phyloP scores from a whole-genome alignment of 2,797 vertebrate genomes.

The Coregonus suidteri region DNA sequence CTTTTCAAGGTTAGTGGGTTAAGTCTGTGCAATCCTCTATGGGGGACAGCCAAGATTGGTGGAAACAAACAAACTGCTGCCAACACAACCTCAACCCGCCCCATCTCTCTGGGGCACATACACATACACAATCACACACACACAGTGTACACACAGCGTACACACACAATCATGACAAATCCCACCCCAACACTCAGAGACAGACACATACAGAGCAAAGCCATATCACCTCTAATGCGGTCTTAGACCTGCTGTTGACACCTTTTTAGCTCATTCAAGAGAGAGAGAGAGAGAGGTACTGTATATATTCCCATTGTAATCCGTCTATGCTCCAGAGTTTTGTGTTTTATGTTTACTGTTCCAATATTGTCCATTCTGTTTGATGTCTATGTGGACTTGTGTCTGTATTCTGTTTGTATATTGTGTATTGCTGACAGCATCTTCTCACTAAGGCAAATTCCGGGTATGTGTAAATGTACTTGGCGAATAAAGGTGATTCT shows the following conservation, averaged over 20 bases:
- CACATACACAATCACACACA: slow-evolving; percentile 22
- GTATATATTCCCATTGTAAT: too few species aligned
- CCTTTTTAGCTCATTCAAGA: background rate
- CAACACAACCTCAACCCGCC: slow-evolving; percentile 47
- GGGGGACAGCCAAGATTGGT: slow-evolving; percentile 60
- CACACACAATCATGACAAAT: slow-evolving; percentile 11
- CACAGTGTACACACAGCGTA: slow-evolving; percentile 16
- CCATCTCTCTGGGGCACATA: slow-evolving; percentile 33
- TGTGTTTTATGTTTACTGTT: too few species aligned
- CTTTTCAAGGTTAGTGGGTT: slow-evolving; percentile 76
- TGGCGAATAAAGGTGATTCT: slow-evolving; percentile 37
- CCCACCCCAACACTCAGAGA: slow-evolving; percentile 2
- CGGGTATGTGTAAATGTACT: too few species aligned
- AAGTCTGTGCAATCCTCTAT: slow-evolving; percentile 68
- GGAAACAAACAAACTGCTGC: slow-evolving; percentile 59
- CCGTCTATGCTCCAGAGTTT: too few species aligned
- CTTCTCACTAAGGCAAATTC: too few species aligned
- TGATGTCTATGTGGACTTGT: too few species aligned
- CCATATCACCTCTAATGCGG: slow-evolving; percentile 33
- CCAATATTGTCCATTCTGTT: too few species aligned
- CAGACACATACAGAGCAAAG: slow-evolving; percentile 17
- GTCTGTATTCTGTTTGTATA: too few species aligned
- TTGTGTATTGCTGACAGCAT: too few species aligned
- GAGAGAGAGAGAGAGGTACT: background rate
- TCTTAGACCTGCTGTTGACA: slow-evolving; percentile 55